phyloP scores from a whole-genome alignment of 2,113 vertebrate species.

The Capra hircus region DNA sequence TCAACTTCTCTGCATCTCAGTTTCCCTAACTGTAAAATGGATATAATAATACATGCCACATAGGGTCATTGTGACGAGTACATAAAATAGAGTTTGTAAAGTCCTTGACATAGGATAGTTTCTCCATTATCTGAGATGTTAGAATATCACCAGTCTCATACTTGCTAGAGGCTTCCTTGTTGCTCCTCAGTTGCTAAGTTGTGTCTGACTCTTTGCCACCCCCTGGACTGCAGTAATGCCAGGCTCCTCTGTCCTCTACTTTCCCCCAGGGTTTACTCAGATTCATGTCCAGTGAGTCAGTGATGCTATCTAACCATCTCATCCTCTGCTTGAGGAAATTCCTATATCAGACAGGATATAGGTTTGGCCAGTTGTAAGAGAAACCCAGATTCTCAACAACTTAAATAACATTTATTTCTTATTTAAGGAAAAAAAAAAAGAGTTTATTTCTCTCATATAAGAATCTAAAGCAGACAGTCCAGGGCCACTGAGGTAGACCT shows the following conservation, averaged over 20 bases:
- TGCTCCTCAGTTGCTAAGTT: accelerated
- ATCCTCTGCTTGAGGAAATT: neutral
- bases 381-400: neutral
- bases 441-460: neutral
- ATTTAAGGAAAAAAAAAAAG: neutral
- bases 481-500: neutral
- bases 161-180: neutral
- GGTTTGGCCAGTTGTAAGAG: neutral
- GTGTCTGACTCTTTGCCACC: neutral
- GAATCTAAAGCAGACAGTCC: neutral
- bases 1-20: neutral
- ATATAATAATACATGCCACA: too few species aligned
- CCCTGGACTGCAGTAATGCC: neutral
- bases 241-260: neutral
- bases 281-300: neutral
- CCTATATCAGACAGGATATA: neutral
- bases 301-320: neutral
- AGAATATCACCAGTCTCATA: neutral
- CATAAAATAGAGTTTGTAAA: neutral
- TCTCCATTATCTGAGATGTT: neutral
- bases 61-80: neutral
- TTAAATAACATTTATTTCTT: neutral
- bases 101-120: neutral
- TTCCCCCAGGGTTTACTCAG: neutral
- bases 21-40: neutral